Conservation (phyloP, 2,113 vertebrate species). For the Andinoacara biseriatus region DNA sequence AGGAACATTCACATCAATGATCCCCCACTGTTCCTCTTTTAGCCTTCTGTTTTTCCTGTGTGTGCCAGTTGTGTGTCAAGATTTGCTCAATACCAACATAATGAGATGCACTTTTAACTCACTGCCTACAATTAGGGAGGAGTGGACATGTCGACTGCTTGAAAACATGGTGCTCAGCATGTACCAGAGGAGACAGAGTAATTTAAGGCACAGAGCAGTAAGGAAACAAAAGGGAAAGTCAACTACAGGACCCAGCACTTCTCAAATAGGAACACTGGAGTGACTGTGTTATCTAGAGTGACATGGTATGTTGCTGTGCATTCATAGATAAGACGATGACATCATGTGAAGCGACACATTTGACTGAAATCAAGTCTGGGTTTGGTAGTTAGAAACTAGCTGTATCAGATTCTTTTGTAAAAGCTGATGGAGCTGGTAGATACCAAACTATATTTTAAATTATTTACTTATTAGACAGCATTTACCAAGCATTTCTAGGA, state of each 20-base stretch:
- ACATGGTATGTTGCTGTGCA: background rate
- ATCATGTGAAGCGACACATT: background rate
- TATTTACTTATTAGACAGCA: background rate
- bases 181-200: conserved; percentile 12
- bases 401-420: background rate
- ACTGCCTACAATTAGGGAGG: conserved; percentile 48
- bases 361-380: background rate
- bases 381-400: too few species aligned
- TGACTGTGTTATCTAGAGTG: background rate
- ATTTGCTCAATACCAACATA: conserved; percentile 29
- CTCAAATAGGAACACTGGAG: background rate
- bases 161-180: conserved; percentile 24
- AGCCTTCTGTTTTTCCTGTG: background rate
- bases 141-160: conserved; percentile 34
- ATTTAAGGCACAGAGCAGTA: conserved; percentile 13
- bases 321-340: background rate
- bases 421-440: background rate
- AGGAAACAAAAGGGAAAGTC: background rate
- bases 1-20: background rate
- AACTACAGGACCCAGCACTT: background rate
- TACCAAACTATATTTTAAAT: background rate
- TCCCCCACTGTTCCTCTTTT: background rate
- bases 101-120: conserved; percentile 41
- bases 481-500: background rate
- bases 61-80: background rate